These are phyloP conservation scores for Malachius bipustulatus DNA, from an alignment of 2,888 invertebrate genomes.

Conservation along the genomic window DNA sequence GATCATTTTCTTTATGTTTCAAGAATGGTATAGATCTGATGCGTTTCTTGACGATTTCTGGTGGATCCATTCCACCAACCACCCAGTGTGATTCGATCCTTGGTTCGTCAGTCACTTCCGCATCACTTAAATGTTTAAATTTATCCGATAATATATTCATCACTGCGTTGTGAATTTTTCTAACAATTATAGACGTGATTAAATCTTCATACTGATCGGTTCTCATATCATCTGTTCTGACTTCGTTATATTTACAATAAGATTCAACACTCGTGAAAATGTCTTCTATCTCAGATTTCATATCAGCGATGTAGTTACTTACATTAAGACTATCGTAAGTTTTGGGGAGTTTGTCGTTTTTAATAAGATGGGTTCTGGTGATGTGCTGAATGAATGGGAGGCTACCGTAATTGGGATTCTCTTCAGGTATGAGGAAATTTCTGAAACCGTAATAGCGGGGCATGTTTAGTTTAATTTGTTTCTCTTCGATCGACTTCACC, in stretches of 20 bases:
- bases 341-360: slow-evolving; percentile 47
- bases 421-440: slow-evolving; percentile 49
- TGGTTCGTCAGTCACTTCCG: slow-evolving; percentile 43
- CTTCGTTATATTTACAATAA: no score
- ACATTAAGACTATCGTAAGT: slow-evolving; percentile 38
- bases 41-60: slow-evolving; percentile 36
- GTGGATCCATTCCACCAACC: slow-evolving; percentile 59
- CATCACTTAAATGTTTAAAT: neutral
- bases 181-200: no score
- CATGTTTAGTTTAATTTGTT: slow-evolving; percentile 71
- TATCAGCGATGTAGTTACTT: slow-evolving; percentile 30
- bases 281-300: slow-evolving; percentile 52
- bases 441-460: slow-evolving; percentile 71
- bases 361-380: slow-evolving; percentile 64
- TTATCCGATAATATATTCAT: no score
- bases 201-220: no score
- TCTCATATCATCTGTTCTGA: no score
- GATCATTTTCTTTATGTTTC: slow-evolving; percentile 40
- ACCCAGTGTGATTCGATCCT: slow-evolving; percentile 80
- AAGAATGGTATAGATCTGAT: slow-evolving; percentile 29
- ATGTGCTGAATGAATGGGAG: slow-evolving; percentile 59
- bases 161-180: no score
- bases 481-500: slow-evolving; percentile 68
- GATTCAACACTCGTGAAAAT: no score
- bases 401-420: slow-evolving; percentile 52